Percentiles rank a stretch among this genome's conserved stretches.
phyloP scores from a whole-genome alignment of 2,797 vertebrate genomes.

The Syndactyla subalaris region DNA sequence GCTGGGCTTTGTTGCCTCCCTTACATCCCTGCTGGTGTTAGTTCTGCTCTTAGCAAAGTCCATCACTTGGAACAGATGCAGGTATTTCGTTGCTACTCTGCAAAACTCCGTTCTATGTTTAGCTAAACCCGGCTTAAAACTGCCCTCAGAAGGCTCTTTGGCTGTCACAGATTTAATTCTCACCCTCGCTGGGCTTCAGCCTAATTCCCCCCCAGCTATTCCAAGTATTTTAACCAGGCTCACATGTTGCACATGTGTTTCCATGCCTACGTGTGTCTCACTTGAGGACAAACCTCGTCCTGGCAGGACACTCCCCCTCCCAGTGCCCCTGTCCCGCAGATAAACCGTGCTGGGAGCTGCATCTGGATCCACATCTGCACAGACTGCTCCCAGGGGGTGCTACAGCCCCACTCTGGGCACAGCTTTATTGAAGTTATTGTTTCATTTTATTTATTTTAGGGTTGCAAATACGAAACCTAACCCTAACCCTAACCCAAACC shows the following conservation, averaged over 20 bases:
- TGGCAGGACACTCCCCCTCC: not conserved
- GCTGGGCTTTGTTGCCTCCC: constrained; percentile 15
- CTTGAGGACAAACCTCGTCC: not conserved
- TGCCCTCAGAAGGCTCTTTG: not conserved
- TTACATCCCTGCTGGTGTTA: not conserved
- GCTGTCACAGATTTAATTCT: not conserved
- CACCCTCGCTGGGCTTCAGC: not conserved
- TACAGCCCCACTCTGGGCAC: rapidly evolving
- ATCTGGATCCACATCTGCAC: not conserved
- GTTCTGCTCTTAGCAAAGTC: not conserved
- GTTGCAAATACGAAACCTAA: not conserved
- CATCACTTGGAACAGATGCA: not conserved
- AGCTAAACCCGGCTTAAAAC: not conserved
- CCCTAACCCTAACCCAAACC: not conserved
- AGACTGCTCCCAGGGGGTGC: not conserved
- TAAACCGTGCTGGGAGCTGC: not conserved
- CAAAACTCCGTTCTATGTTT: not conserved
- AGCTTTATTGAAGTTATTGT: rapidly evolving
- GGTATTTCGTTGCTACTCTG: not conserved
- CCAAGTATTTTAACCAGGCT: constrained; percentile 12
- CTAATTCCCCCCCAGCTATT: not conserved
- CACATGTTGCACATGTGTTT: not conserved
- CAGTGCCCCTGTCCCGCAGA: rapidly evolving
- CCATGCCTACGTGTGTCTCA: not conserved
- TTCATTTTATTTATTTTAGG: not conserved